These are phyloP conservation scores for Notoglanidium macrostoma DNA, from an alignment of 2,797 vertebrate species.

Conservation along the genomic window DNA sequence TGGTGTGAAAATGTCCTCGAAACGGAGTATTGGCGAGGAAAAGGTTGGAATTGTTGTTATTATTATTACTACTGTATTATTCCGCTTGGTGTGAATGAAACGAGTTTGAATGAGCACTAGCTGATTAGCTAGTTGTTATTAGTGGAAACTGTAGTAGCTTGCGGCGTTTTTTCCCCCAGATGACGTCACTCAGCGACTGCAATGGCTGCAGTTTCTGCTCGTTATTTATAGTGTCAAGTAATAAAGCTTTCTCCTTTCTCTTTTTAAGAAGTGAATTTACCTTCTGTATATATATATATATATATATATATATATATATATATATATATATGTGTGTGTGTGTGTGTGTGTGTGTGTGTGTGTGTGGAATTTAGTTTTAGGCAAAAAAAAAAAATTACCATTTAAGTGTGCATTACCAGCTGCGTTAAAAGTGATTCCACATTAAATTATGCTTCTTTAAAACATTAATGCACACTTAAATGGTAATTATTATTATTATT, in stretches of 20 bases:
- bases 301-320: no score
- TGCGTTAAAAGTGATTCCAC: no score
- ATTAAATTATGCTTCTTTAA: no score
- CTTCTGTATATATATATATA: not conserved
- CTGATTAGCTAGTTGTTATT: not conserved
- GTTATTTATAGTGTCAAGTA: not conserved
- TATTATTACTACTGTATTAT: not conserved
- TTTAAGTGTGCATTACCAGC: no score
- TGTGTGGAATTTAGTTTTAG: no score
- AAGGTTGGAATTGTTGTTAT: conserved; percentile 70
- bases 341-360: no score
- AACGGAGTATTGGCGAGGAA: conserved; percentile 73
- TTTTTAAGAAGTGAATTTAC: not conserved
- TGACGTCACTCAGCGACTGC: not conserved
- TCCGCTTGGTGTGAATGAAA: not conserved
- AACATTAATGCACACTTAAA: no score
- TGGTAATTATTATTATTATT: no score
- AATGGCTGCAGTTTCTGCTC: not conserved
- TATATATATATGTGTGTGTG: no score
- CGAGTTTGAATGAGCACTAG: no score
- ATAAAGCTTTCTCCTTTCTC: not conserved
- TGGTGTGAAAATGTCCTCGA: conserved; percentile 74
- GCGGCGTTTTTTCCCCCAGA: not conserved
- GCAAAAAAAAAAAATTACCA: no score
- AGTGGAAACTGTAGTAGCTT: not conserved